Evolutionary conservation across 2,113 vertebrate species (phyloP).

Genomic region (Lophotis ruficrista): DNA sequence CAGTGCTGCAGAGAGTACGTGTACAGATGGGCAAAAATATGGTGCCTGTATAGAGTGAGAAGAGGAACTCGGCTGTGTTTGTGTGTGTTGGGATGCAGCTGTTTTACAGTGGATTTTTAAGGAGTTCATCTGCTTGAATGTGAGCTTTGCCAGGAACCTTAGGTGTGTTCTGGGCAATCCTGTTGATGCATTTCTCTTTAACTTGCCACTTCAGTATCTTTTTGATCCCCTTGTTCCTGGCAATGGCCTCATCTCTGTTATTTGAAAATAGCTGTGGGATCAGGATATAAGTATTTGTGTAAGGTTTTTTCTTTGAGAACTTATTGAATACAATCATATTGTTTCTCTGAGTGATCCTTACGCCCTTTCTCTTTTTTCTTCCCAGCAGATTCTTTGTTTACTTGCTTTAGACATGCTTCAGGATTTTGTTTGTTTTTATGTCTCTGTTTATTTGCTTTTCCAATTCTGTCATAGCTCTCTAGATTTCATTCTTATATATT

Average conservation of each 20-base stretch:
- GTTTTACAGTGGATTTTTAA: neutral
- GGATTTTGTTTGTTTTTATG: neutral
- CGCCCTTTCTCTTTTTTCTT: neutral
- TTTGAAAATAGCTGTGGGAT: neutral
- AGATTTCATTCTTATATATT: neutral
- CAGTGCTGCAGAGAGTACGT: neutral
- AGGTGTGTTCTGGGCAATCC: neutral
- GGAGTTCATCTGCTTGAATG: neutral
- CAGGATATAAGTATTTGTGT: neutral
- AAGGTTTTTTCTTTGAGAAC: neutral
- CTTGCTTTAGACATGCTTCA: neutral
- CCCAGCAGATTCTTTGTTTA: neutral
- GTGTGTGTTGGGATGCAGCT: neutral
- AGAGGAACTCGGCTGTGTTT: neutral
- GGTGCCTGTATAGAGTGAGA: neutral
- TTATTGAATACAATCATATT: neutral
- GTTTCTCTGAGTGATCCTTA: neutral
- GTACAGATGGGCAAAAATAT: neutral
- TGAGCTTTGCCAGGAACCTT: neutral
- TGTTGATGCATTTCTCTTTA: neutral
- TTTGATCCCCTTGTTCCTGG: neutral
- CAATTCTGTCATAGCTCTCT: neutral
- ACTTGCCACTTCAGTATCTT: neutral
- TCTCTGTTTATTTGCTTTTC: slow-evolving; percentile 20
- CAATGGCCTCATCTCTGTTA: neutral